Evolutionary conservation across 1,140 invertebrate species (phyloP).

Genomic region (Zaprionus capensis): DNA sequence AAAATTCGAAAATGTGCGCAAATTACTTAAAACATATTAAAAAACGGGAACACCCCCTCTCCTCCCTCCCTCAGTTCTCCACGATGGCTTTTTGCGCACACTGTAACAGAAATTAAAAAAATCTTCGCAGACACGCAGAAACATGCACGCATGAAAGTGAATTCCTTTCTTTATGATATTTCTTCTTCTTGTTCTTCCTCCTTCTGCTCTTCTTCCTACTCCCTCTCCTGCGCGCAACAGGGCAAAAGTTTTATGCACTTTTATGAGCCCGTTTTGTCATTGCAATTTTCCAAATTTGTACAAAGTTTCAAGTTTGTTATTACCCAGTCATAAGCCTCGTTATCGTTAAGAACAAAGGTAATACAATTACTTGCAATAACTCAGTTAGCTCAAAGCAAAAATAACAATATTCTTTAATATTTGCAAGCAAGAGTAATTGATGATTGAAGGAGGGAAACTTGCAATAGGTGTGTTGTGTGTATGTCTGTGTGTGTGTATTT

Average conservation of each 20-base stretch:
- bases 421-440: neutral
- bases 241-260: slow-evolving; percentile 37
- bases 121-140: slow-evolving; percentile 11
- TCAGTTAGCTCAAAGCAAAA: neutral
- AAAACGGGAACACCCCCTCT: slow-evolving; percentile 23
- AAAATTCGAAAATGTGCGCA: slow-evolving; percentile 77
- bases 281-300: slow-evolving; percentile 28
- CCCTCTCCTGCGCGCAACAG: neutral
- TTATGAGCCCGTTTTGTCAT: slow-evolving; percentile 33
- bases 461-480: neutral
- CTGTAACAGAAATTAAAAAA: slow-evolving; percentile 72
- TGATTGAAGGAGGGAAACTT: neutral
- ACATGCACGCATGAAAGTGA: slow-evolving; percentile 44
- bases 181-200: neutral
- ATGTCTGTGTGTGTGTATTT: neutral
- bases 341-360: neutral
- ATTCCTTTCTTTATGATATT: slow-evolving; percentile 29
- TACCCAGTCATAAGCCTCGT: neutral
- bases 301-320: slow-evolving; percentile 30
- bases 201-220: neutral
- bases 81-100: slow-evolving; percentile 47
- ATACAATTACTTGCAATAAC: neutral
- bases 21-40: slow-evolving; percentile 81
- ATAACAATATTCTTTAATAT: neutral
- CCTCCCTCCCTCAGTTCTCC: neutral